Base-by-base conservation (phyloP, 2,797 vertebrate species). In the Rhadinocentrus ornatus region DNA sequence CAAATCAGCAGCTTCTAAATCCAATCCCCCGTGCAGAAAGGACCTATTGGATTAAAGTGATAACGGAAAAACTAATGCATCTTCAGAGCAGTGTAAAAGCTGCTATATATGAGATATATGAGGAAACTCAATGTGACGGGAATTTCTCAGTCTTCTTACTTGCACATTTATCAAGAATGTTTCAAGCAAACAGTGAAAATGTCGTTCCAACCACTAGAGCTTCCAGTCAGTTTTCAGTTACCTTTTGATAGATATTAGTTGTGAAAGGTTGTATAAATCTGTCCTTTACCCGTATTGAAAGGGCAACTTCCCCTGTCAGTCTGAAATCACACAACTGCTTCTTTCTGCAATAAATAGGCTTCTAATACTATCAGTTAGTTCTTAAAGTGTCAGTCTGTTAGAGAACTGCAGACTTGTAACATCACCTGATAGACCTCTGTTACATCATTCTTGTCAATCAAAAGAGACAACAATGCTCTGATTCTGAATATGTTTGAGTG, bases 41-140 rank as follows among this genome's bases (percentile, higher is more conserved):
- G 78, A 71, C 54, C 80, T 77, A 78, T 86, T 81, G 88, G 90
- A 93, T 91, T 86, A 86, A 84, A 86, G 78, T 73, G 85, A 91
- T 89, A 91, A 91, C 85, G 84, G 68, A 16, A 81, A 75, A 85
- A 77, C 67, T 75, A 84, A 89, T 86, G 85, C 81, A 82, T 88
- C 76, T 86, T 82, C 11, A 35, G 66, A 85, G 81, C 58, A 60
- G 70, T 22, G 62, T 55, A 68, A 82, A 79, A 80, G 69, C 65
- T 7, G 53, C 61, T 29, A 29, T 29, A 29, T 29, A 15, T 3
- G 37, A 3, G 13, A 83, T 84, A 69, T 80, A 81, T 75, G 71
- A 82, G 73, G 80, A 80, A 88, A 85, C 72, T 78, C 64, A 73
- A 68, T 89, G 81, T 88, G 88, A 83, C 86, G 87, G 78, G 80